Evolutionary conservation across 2,797 vertebrate genomes (phyloP).

Genomic region (Mormyrus proboscirostris): DNA sequence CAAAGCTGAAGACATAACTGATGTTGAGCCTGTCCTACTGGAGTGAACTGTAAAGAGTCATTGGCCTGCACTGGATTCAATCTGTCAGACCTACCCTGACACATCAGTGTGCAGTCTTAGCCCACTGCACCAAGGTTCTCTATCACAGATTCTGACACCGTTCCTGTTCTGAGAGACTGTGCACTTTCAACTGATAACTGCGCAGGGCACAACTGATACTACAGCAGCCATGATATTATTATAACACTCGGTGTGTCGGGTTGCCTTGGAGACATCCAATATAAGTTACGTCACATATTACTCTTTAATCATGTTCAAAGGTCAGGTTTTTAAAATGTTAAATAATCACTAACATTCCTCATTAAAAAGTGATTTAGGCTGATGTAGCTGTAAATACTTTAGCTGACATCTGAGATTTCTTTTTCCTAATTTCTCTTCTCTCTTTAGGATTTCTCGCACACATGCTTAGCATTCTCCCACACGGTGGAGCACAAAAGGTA

Average conservation of each 20-base stretch:
- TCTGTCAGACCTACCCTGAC: neutral
- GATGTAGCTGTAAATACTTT: neutral
- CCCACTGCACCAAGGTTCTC: neutral
- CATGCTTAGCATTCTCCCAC: slow-evolving; percentile 51
- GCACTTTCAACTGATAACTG: neutral
- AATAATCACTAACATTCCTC: neutral
- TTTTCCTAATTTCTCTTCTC: neutral
- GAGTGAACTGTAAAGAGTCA: neutral
- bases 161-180: neutral
- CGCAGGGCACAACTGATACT: neutral
- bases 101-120: neutral
- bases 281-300: neutral
- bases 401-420: neutral
- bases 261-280: neutral
- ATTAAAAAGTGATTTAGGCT: neutral
- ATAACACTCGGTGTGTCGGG: neutral
- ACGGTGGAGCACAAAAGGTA: slow-evolving; percentile 37
- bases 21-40: neutral
- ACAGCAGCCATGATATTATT: neutral
- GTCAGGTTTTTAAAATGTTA: neutral
- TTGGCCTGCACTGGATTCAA: neutral
- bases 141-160: neutral
- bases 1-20: slow-evolving; percentile 37
- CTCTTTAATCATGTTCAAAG: neutral
- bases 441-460: neutral